Conservation (phyloP, 1,140 invertebrate species). For the Halesus radiatus region DNA sequence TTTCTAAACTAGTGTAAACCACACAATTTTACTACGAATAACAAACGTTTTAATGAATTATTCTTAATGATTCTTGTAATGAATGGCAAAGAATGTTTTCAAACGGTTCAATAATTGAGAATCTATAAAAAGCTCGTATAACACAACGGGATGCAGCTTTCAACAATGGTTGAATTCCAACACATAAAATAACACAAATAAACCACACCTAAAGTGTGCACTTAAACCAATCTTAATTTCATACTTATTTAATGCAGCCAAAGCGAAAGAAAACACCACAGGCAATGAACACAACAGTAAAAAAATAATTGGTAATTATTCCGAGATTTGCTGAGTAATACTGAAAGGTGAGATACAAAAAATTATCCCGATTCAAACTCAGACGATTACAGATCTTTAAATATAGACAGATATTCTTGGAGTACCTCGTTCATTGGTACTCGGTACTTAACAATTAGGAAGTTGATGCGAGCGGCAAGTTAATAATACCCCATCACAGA, state of each 20-base stretch:
- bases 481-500: not conserved
- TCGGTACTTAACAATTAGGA: not conserved
- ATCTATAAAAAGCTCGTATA: too few relatives aligned
- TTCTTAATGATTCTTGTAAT: too few relatives aligned
- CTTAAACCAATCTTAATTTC: too few relatives aligned
- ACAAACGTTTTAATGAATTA: too few relatives aligned
- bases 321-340: conserved; percentile 17
- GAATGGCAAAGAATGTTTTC: too few relatives aligned
- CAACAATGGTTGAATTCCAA: too few relatives aligned
- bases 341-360: not conserved
- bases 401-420: not conserved
- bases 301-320: conserved; percentile 23
- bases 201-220: too few relatives aligned
- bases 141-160: too few relatives aligned
- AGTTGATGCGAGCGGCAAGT: not conserved
- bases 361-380: not conserved
- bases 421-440: not conserved
- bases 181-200: too few relatives aligned
- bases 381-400: not conserved
- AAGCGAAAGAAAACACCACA: not conserved
- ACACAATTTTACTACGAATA: too few relatives aligned
- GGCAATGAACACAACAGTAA: not conserved
- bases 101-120: too few relatives aligned
- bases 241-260: not conserved
- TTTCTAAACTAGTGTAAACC: too few relatives aligned